Evolutionary conservation across 2,797 vertebrate genomes (phyloP).

Genomic region (Alauda arvensis): DNA sequence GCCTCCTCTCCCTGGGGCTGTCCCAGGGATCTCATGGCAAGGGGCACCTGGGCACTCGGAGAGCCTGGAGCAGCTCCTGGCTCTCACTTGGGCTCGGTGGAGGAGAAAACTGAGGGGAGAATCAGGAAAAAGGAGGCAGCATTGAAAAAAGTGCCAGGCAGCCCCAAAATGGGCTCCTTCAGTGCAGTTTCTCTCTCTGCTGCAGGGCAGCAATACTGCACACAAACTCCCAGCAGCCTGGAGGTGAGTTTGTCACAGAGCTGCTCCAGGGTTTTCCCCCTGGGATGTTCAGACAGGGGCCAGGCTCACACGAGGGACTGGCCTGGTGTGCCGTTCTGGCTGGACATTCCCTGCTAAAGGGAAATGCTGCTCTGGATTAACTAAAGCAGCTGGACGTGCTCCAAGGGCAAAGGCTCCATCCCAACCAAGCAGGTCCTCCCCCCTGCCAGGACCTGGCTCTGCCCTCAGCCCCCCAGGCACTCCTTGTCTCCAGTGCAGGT

Average conservation of each 20-base stretch:
- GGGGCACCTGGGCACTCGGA: accelerated
- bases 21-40: neutral
- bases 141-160: neutral
- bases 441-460: accelerated
- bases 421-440: neutral
- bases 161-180: neutral
- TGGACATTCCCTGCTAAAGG: accelerated
- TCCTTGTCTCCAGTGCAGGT: neutral
- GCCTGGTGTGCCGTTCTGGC: neutral
- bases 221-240: neutral
- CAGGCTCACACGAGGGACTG: accelerated
- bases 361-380: neutral
- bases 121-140: neutral
- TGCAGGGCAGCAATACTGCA: neutral
- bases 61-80: neutral
- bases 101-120: neutral
- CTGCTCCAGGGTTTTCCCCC: neutral
- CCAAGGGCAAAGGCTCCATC: neutral
- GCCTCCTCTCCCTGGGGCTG: neutral
- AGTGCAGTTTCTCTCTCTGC: neutral
- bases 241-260: neutral
- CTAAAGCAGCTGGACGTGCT: neutral
- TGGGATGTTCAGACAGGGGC: accelerated
- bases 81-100: accelerated
- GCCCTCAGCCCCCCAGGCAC: neutral